Evolutionary conservation across 1,140 invertebrate genomes (phyloP).

Genomic region (Liolophura sinensis): DNA sequence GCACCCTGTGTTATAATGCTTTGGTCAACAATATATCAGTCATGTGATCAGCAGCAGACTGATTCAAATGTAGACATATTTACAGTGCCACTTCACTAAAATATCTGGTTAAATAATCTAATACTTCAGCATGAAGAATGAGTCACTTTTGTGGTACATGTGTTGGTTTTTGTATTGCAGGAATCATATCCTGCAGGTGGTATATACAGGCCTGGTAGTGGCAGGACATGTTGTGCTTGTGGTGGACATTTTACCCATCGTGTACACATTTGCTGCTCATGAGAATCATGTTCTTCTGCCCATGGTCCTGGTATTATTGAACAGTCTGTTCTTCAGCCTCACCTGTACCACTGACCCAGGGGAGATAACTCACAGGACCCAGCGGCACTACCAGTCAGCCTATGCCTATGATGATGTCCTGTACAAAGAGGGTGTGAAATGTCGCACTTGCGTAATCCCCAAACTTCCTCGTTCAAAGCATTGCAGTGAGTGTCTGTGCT

Average conservation of each 20-base stretch:
- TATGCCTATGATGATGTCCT: conserved; percentile 41
- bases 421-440: conserved; percentile 32
- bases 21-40: too few relatives aligned
- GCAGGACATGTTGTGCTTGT: conserved; percentile 36
- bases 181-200: conserved; percentile 40
- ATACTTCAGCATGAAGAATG: too few relatives aligned
- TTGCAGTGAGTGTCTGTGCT: conserved; percentile 42
- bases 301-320: conserved; percentile 30
- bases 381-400: conserved; percentile 22
- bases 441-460: conserved; percentile 40
- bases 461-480: conserved; percentile 53
- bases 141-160: too few relatives aligned
- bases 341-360: conserved; percentile 42
- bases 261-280: conserved; percentile 38
- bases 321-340: conserved; percentile 35
- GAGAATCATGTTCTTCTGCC: conserved; percentile 41
- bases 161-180: conserved; percentile 24
- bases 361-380: conserved; percentile 33
- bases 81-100: too few relatives aligned
- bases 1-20: too few relatives aligned
- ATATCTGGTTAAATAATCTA: too few relatives aligned
- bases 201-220: conserved; percentile 35
- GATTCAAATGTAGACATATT: too few relatives aligned
- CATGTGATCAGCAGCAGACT: too few relatives aligned
- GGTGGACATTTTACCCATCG: conserved; percentile 44